Evolutionary conservation across 2,888 invertebrate species (phyloP).

Genomic region (Mimumesa dahlbomi): DNA sequence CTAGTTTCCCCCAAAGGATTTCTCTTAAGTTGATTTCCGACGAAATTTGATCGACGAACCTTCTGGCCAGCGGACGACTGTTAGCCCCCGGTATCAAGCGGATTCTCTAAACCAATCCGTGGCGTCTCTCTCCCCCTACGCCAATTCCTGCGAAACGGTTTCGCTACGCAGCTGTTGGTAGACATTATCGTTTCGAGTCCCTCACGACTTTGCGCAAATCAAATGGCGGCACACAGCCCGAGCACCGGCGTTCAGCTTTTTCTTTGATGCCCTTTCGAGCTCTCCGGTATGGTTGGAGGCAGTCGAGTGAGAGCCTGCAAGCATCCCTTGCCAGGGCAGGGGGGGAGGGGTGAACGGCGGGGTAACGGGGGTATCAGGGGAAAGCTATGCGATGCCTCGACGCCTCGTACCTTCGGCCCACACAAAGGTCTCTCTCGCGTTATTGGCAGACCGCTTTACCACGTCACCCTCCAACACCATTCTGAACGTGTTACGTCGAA

Average conservation of each 20-base stretch:
- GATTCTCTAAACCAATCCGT: constrained; percentile 39
- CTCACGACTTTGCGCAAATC: constrained; percentile 70
- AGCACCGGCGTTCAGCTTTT: constrained; percentile 69
- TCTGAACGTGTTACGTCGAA: constrained; percentile 67
- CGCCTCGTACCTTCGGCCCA: constrained; percentile 70
- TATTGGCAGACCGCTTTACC: constrained; percentile 72
- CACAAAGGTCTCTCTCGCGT: constrained; percentile 69
- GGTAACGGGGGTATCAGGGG: constrained; percentile 53
- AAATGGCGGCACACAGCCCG: constrained; percentile 64
- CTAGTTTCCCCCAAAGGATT: too few relatives aligned
- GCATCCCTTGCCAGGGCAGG: constrained; percentile 62
- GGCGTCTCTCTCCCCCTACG: constrained; percentile 33
- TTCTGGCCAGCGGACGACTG: constrained; percentile 19
- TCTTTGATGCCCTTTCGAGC: constrained; percentile 74
- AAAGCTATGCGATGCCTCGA: constrained; percentile 70
- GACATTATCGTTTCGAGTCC: constrained; percentile 62
- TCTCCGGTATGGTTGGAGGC: constrained; percentile 66
- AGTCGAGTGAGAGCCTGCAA: constrained; percentile 70
- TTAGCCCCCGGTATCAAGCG: constrained; percentile 27
- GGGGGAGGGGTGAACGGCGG: constrained; percentile 41
- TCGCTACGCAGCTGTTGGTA: constrained; percentile 57
- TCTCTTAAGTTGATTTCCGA: constrained; percentile 20
- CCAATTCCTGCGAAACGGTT: constrained; percentile 49
- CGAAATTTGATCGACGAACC: constrained; percentile 38
- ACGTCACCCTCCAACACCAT: constrained; percentile 66